These are phyloP conservation scores for Montipora capricornis DNA, from an alignment of 64 coral and sea anemone species.

Conservation along the genomic window DNA sequence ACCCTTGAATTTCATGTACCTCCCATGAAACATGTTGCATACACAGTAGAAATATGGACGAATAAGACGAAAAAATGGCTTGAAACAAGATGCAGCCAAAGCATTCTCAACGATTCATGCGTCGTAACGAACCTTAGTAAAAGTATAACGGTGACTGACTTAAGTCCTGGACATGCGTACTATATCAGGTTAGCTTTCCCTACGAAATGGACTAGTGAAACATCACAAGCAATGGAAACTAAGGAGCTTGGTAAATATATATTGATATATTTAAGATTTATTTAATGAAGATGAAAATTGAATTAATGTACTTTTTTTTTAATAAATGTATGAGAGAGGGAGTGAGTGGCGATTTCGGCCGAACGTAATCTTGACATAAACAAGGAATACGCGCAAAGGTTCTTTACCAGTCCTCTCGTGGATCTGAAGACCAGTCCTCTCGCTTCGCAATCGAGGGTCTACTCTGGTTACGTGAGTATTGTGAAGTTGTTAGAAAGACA, in stretches of 20 bases:
- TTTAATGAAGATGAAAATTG: no score
- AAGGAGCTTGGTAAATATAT: constrained; percentile 5
- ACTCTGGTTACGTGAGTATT: no score
- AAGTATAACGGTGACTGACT: not conserved
- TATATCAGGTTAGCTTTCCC: not conserved
- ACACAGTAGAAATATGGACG: constrained; percentile 30
- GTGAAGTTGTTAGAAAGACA: no score
- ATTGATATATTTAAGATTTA: no score
- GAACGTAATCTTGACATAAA: no score
- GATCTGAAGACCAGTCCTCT: no score
- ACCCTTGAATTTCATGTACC: not conserved
- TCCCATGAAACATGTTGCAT: not conserved
- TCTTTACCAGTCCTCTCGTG: no score
- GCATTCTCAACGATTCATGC: not conserved
- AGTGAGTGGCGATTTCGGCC: no score
- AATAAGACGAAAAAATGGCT: constrained; percentile 12
- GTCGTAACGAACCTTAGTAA: not conserved
- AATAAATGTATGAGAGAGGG: no score
- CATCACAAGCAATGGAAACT: constrained; percentile 11
- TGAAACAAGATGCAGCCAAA: not conserved
- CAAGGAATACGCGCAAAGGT: no score
- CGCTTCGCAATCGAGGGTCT: no score
- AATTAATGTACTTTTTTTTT: no score
- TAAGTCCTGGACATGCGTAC: constrained; percentile 20
- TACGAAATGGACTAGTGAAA: not conserved